These are phyloP conservation scores for Ceuthmochares aereus DNA, from an alignment of 2,113 vertebrate species.

Conservation along the genomic window DNA sequence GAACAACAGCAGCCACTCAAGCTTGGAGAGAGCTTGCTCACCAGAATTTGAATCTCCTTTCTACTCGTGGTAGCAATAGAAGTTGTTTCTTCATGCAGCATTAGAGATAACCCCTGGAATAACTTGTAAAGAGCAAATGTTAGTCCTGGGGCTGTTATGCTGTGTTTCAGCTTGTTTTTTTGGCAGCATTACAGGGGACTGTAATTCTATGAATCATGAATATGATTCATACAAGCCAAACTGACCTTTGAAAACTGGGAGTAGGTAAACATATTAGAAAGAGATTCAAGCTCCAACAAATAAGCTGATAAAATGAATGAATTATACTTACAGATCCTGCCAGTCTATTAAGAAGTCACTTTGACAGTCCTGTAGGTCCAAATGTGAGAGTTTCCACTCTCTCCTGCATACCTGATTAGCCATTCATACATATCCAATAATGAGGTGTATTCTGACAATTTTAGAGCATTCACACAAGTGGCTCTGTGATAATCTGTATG, in stretches of 20 bases:
- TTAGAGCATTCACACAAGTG: neutral
- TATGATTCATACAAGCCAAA: conserved; percentile 62
- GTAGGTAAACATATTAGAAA: conserved; percentile 45
- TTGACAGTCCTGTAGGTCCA: neutral
- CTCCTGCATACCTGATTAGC: neutral
- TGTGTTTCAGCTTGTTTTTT: conserved; percentile 11
- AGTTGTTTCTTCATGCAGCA: neutral
- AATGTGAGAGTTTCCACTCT: neutral
- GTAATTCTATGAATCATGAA: neutral
- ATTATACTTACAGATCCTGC: conserved; percentile 16
- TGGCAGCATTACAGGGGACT: neutral
- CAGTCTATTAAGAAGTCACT: conserved; percentile 21
- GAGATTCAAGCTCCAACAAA: conserved; percentile 25
- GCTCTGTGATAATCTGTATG: neutral
- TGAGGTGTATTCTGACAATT: neutral
- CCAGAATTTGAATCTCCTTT: conserved; percentile 13
- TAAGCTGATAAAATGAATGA: conserved; percentile 38
- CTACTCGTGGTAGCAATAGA: neutral
- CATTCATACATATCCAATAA: neutral
- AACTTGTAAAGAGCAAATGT: neutral
- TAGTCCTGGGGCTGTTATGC: neutral
- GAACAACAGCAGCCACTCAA: neutral
- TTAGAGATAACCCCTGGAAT: neutral
- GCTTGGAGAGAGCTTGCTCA: neutral
- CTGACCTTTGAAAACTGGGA: conserved; percentile 56